Base-by-base conservation (phyloP, 2,797 vertebrate genomes). In the Notamacropus eugenii region DNA sequence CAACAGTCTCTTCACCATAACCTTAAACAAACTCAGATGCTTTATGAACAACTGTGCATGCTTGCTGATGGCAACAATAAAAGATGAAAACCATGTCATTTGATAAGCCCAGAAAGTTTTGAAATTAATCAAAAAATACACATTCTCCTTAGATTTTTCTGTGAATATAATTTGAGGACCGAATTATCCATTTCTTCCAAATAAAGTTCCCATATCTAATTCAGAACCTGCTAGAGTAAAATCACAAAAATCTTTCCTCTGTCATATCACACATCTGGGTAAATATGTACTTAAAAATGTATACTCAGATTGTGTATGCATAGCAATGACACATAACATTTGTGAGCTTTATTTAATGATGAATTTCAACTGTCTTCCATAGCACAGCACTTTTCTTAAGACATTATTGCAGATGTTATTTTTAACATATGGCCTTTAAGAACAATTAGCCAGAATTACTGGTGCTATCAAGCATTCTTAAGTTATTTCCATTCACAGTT, bases 371-470 rank as follows among this genome's bases (percentile, higher is more conserved):
- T 90, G 54, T 29, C 55, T 87, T 93, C 16, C 90, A 90, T 2
- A 92, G 40, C 54, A 93, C 56, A 91, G 57, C 10, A 40, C 22
- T 90, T 90, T 54, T 54, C 54, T 90, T 54, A 29, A 34, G 54
- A 90, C 50, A 90, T 90, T 54, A 52, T 91, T 94, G 91, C 12
- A 57, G 2, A 90, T 55, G 46, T 91, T n/a, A 91, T 57, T 97
- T 98, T 91, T 90, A 97, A 95, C 24, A 54, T 1, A 56, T 56
- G 24, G 1, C 1, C 31, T 58, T 54, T 95, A 96, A 93, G n/a
- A 97, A 96, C 46, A 96, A 97, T 96, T 96, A 97, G 82, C 11
- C 67, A 92, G 54, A 29, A 94, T 96, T 57, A 82, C 22, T 93
- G 87, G 56, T 59, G 14, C 19, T 95, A 9, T 56, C 92, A 91